phyloP scores from a whole-genome alignment of 2,888 invertebrate species.

The Iphiclides podalirius region DNA sequence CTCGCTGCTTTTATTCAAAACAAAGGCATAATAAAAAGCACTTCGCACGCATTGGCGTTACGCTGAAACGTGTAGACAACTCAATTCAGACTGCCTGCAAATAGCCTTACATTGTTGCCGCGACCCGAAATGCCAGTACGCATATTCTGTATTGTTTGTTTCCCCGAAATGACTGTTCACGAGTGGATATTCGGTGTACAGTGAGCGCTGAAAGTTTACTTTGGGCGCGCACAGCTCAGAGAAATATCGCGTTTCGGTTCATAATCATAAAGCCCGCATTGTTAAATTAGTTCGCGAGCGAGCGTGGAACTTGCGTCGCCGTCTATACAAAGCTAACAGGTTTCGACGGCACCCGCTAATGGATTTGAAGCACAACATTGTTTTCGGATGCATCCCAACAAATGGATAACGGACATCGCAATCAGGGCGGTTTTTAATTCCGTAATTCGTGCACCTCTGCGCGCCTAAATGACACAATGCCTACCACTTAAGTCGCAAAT shows the following conservation, averaged over 20 bases:
- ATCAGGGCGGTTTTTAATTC: constrained; percentile 45
- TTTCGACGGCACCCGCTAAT: constrained; percentile 55
- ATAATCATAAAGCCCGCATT: not conserved
- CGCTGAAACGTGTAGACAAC: constrained; percentile 14
- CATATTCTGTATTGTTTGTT: constrained; percentile 38
- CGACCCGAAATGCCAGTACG: constrained; percentile 37
- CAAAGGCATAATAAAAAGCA: not conserved
- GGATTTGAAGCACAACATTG: constrained; percentile 69
- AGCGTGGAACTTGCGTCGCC: constrained; percentile 4
- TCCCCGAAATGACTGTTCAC: constrained; percentile 41
- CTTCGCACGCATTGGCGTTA: constrained; percentile 1
- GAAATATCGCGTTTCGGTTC: not conserved
- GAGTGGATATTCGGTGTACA: constrained; percentile 51
- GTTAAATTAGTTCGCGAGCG: not conserved
- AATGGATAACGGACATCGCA: constrained; percentile 49
- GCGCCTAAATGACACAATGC: not conserved
- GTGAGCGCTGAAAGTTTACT: constrained; percentile 10
- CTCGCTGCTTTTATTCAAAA: not conserved
- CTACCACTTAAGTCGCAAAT: too few species aligned
- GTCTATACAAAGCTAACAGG: constrained; percentile 47
- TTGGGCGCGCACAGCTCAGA: not conserved
- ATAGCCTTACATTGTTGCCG: constrained; percentile 25
- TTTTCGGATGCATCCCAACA: constrained; percentile 57
- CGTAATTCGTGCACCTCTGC: constrained; percentile 16
- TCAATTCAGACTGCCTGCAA: constrained; percentile 22